Evolutionary conservation across 23 tunicate species (phyloP), one percentile per base, ranked within the genome.

Genomic region (Ciona savignyi): DNA sequence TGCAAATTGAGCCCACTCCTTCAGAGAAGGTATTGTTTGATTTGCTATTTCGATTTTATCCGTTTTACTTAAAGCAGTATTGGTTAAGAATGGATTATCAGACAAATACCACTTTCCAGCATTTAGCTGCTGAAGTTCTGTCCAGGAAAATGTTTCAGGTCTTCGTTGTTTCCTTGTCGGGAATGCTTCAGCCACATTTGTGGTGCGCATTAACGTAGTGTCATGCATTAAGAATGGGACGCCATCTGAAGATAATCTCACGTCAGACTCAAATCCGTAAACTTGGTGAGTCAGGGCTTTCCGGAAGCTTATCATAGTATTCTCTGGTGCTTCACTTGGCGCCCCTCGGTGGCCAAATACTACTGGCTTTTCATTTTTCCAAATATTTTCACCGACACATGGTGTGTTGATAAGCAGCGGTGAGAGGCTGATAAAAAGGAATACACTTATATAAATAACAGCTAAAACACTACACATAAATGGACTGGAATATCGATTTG

Each of bases 171-270:
- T 61, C 34, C 77, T 64, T 48, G 49, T 34, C 4, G 96, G 89
- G 75, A 89, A 89, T 28, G 74, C 74, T 0, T 70, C 64, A 6
- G 23, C 61, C 27, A 89, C 96, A 79, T 89, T 70, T 15, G 96
- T 83, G 42, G 96, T 89, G 22, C 96, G 68, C 35, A 78, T 30
- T 19, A 76, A 62, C 1, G 67, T 63, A 20, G 76, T 2, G 67
- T 89, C 96, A 70, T 89, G 96, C 85, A 89, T 73, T 22, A 89
- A 61, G 70, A 89, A 89, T 19, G 96, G 85, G 23, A 89, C 81
- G 20, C 96, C 96, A 68, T 89, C 96, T 48, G n/a, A 33, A 0
- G 96, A 89, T 4, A 89, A 62, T 19, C 81, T 51, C 15, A 89
- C 82, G 49, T 89, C 96, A 1, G 89, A 70, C 66, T 89, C 96